Evolutionary conservation across 2,797 vertebrate species (phyloP), one percentile per base, ranked within the genome.

Genomic region (Aplochiton taeniatus): DNA sequence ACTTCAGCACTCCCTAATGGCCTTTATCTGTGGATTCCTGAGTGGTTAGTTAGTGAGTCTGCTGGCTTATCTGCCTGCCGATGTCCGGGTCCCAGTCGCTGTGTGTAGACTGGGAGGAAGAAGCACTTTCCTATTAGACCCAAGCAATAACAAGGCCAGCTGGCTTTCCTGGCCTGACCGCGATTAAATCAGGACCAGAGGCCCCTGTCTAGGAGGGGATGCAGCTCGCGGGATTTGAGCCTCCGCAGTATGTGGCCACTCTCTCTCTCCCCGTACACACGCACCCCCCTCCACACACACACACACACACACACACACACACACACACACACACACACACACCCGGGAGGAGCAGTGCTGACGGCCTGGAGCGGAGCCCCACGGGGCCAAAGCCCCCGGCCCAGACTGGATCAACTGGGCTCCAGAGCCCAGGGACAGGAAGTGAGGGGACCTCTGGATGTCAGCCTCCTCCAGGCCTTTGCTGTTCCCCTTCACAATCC

Each of bases 181-280:
- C 82, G 85, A 89, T 90, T 86, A 87, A 79, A 88, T 90, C 85
- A 69, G 81, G 79, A 75, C 74, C 74, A 63, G 70, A 64, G n/a
- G 63, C 68, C 63, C 72, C 66, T 68, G 70, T 78, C 70, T 83
- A 70, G 80, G 78, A 78, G 80, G 75, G 75, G 68, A 46, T 41
- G 63, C 8, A 72, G 72, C 62, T 69, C 77, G 80, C 79, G 69
- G 78, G 75, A 80, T 81, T 83, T 75, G 75, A 75, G 75, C 54
- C 71, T 78, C 72, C 73, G 78, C 76, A 55, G 55, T 58, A 59
- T 74, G 66, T 73, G 86, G 74, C 72, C 74, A 70, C 58, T 57
- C 43, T 75, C 73, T 68, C 80, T 31, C 51, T 11, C 16, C 17
- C 19, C 16, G 16, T 11, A 45, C 41, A 4, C 56, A 10, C 41